Evolutionary conservation across 2,888 invertebrate species (phyloP), one percentile per base, ranked within the genome.

Genomic region (Kryphioiulus occultus): DNA sequence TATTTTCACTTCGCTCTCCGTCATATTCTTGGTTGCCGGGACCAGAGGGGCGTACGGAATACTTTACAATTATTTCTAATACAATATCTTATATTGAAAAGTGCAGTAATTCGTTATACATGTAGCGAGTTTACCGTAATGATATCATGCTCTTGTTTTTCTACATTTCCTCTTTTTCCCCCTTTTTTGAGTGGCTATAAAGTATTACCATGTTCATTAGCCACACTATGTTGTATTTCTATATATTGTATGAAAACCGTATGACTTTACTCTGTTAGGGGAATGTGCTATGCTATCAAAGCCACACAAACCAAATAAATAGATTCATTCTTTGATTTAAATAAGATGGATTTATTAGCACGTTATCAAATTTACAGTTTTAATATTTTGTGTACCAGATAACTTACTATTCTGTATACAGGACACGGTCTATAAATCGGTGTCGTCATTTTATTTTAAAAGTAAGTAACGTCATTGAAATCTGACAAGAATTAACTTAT

Each of bases 301-400:
- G 68, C 68, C 68, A 68, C 68, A 68, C 68, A 68, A 68, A 68
- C 68, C 68, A 68, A 68, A 68, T 68, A 68, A 68, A 68, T 68
- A 68, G 68, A 68, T 10, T 0, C 26, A 68, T 68, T 68, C 68
- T 68, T 68, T 68, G 68, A 68, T 26, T 68, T 68, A 68, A 26
- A 12, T 68, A 26, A 9, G 26, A 10, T 68, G 44, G 44, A 44
- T 44, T 22, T 26, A 68, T 68, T 59, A n/a, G n/a, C 59, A 47
- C 12, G 47, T 19, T 15, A 12, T 47, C n/a, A n/a, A 59, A 19
- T 35, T 35, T 35, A 4, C 35, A 4, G 35, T 35, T 59, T 59
- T 59, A 5, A 15, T 22, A 59, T 59, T 68, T 68, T n/a, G 35
- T 35, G 35, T 35, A 35, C 35, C 35, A 35, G n/a, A n/a, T n/a